These are phyloP conservation scores for Drosophila subquinaria DNA, from an alignment of 2,888 invertebrate genomes.

Conservation along the genomic window DNA sequence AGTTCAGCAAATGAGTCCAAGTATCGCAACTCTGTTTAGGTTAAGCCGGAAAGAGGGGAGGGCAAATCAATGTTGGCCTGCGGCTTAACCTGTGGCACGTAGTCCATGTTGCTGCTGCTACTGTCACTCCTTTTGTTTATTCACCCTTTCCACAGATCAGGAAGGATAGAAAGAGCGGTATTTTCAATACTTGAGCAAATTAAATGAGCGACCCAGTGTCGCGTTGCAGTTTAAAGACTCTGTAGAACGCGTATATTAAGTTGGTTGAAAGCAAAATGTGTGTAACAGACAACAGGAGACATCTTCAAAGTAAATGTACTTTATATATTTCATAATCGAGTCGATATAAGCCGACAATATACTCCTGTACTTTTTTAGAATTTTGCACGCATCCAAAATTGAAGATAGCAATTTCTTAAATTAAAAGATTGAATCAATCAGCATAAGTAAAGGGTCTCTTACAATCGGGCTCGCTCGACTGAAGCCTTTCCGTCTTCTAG, in stretches of 20 bases:
- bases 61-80: slow-evolving; percentile 54
- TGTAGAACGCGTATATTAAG: neutral
- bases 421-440: too few species aligned
- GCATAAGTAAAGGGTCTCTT: too few species aligned
- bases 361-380: too few species aligned
- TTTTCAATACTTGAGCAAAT: slow-evolving; percentile 41
- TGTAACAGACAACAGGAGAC: neutral
- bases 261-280: neutral
- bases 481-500: neutral
- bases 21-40: slow-evolving; percentile 3
- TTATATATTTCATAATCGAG: too few species aligned
- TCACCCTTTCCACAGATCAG: slow-evolving; percentile 33
- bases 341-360: too few species aligned
- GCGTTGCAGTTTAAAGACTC: slow-evolving; percentile 47
- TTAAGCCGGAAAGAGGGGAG: neutral
- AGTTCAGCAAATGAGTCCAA: slow-evolving; percentile 4
- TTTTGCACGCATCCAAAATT: too few species aligned
- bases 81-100: slow-evolving; percentile 42
- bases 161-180: neutral
- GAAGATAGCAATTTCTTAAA: too few species aligned
- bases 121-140: slow-evolving; percentile 54
- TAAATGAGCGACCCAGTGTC: slow-evolving; percentile 59
- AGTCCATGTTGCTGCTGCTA: slow-evolving; percentile 21
- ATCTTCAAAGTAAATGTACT: neutral
- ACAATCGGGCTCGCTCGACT: too few species aligned